Conservation (phyloP, 2,113 vertebrate species). For the Illadopsis cleaveri region DNA sequence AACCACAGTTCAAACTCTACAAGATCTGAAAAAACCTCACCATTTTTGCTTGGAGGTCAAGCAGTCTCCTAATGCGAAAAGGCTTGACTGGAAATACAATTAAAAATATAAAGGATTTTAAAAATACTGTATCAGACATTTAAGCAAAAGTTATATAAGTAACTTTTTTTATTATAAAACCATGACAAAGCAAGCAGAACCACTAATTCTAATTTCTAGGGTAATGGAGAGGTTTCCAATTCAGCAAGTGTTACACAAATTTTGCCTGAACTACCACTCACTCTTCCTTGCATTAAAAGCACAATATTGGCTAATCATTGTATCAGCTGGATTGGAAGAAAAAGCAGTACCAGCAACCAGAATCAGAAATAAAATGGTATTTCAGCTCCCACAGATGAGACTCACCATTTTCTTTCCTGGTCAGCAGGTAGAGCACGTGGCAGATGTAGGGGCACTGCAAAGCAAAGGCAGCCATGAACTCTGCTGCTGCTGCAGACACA, state of each 20-base stretch:
- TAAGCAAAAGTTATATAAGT: background rate
- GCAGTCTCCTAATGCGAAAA: slow-evolving; percentile 86
- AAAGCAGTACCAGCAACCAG: background rate
- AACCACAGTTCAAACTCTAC: background rate
- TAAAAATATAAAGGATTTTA: background rate
- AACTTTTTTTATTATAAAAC: background rate
- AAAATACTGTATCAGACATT: background rate
- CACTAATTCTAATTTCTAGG: background rate
- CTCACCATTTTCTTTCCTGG: slow-evolving; percentile 88
- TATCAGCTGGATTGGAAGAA: background rate
- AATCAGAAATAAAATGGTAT: background rate
- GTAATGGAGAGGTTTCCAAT: background rate
- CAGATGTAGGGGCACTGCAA: slow-evolving; percentile 89
- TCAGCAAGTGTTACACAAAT: background rate
- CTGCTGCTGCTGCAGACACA: background rate
- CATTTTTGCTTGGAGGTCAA: slow-evolving; percentile 88
- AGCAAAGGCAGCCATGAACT: slow-evolving; percentile 31
- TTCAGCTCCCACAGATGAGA: background rate
- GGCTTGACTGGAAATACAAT: slow-evolving; percentile 79
- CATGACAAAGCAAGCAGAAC: background rate
- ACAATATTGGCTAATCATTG: background rate
- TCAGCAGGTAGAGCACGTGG: slow-evolving; percentile 90
- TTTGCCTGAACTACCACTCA: background rate
- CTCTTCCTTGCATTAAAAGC: background rate
- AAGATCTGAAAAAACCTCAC: slow-evolving; percentile 72